Evolutionary conservation across 2,113 vertebrate species (phyloP), one percentile per base, ranked within the genome.

Genomic region (Leucoraja erinaceus): DNA sequence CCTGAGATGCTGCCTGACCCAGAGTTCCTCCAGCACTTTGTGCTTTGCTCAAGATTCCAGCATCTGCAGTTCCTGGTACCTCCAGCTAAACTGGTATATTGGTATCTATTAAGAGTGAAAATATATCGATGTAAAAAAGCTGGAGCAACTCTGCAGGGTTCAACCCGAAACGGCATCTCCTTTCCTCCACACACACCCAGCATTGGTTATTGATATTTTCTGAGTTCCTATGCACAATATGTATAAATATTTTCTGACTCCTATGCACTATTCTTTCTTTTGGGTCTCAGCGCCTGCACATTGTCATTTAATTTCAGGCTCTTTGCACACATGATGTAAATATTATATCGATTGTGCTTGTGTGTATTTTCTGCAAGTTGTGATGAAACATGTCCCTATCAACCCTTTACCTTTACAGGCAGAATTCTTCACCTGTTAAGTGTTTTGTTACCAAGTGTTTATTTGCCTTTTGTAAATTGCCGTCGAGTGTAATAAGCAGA

Each of bases 161-260:
- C 38, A 47, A 47, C 38, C 38, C 38, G 3, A 47, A 47, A 47
- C 38, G 38, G 38, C 38, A 47, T 47, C 38, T 47, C 38, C 3
- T 47, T 47, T 47, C 38, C 38, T 47, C 38, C 38, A 47, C 54
- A 33, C 70, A 72, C 25, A 54, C 38, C n/a, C n/a, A n/a, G n/a
- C n/a, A n/a, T n/a, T 90, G 88, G 63, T 90, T 70, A 90, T 33
- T 54, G 90, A 28, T 91, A 38, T 91, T 91, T 54, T 63, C 90
- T 91, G 68, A 91, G 20, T 91, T 91, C 90, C 90, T 91, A 91
- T 91, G 90, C 90, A 91, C 90, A n/a, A n/a, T 91, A 72, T 91
- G 90, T 91, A 91, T 47, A 91, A 91, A 72, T n/a, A n/a, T n/a
- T n/a, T n/a, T n/a, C n/a, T n/a, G n/a, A n/a, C n/a, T n/a, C n/a